Percentiles rank a stretch among this genome's conserved stretches.
Conservation (phyloP, 2,113 vertebrate genomes). For the Zosterops japonicus region DNA sequence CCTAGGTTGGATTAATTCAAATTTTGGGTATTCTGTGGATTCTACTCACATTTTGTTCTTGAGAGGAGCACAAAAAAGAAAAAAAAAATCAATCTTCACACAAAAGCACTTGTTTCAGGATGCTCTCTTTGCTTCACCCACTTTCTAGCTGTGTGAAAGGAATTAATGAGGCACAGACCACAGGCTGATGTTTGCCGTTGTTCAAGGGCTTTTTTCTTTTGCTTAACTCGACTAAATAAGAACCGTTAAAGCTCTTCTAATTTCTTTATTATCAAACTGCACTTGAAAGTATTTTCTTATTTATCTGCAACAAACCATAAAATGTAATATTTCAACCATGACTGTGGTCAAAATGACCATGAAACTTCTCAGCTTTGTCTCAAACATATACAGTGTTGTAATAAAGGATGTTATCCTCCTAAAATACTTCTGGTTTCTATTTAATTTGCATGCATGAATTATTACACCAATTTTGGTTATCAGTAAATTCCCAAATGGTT, state of each 20-base stretch:
- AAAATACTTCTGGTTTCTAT: background rate
- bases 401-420: background rate
- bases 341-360: background rate
- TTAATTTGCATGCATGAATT: background rate
- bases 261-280: conserved; percentile 7
- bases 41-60: conserved; percentile 8
- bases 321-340: conserved; percentile 38
- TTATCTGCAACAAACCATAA: conserved; percentile 51
- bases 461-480: conserved; percentile 1
- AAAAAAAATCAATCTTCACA: background rate
- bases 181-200: conserved; percentile 50
- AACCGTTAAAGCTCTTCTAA: conserved; percentile 47
- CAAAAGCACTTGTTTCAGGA: background rate
- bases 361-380: conserved; percentile 42
- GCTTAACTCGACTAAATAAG: conserved; percentile 5
- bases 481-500: background rate
- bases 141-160: conserved; percentile 32
- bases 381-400: background rate
- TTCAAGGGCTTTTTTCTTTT: conserved; percentile 27
- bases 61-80: background rate
- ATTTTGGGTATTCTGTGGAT: background rate
- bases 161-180: conserved; percentile 63
- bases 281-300: conserved; percentile 58
- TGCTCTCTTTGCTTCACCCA: conserved; percentile 27
- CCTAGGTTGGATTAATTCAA: background rate